phyloP scores from a whole-genome alignment of 2,113 vertebrate species.

The Myodes glareolus region DNA sequence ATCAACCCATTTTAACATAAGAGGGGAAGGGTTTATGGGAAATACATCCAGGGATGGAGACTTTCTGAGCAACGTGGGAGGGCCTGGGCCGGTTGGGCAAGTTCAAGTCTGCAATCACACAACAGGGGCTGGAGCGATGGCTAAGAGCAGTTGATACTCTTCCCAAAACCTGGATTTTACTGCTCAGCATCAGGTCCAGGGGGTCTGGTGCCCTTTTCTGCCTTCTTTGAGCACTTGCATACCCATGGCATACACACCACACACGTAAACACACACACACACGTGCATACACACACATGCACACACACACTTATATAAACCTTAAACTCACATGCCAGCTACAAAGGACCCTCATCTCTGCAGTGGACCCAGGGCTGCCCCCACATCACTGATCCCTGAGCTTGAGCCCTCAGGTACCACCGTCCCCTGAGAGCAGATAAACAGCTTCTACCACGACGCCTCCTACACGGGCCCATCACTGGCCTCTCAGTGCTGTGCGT shows the following conservation, averaged over 20 bases:
- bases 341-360: background rate
- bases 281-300: background rate
- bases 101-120: background rate
- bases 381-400: accelerated
- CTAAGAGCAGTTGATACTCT: background rate
- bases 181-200: background rate
- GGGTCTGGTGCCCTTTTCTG: background rate
- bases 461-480: background rate
- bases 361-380: too few relatives aligned
- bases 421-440: background rate
- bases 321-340: background rate
- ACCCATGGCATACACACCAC: background rate
- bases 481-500: background rate
- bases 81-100: background rate
- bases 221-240: background rate
- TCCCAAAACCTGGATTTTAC: background rate
- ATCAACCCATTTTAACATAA: background rate
- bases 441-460: background rate
- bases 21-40: background rate
- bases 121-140: background rate
- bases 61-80: background rate
- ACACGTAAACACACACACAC: background rate
- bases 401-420: background rate
- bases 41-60: background rate
- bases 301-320: background rate